Evolutionary conservation across 2,797 vertebrate species (phyloP), one percentile per base, ranked within the genome.

Genomic region (Etheostoma nigrum): DNA sequence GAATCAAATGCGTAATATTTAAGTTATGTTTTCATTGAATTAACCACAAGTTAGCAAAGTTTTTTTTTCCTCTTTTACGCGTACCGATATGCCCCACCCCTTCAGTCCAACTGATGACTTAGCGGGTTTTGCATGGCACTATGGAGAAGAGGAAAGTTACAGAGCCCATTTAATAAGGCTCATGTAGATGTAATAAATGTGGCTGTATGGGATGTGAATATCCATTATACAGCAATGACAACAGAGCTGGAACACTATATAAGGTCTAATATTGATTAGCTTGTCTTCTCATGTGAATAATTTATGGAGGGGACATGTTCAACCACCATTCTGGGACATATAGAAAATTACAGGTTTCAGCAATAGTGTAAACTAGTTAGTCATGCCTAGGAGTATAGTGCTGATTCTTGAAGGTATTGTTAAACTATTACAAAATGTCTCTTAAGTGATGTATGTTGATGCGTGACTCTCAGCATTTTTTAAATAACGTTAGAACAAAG

Each of bases 41-140:
- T 74, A 67, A 79, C 58, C 74, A 19, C 82, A 86, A 93, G 90
- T 94, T 92, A 69, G 80, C 63, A 84, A 94, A 93, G 92, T 94
- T 94, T 91, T 86, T 86, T 81, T 85, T 81, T 71, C 53, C 70
- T 86, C 40, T 90, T 93, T 93, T 91, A 92, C 91, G 91, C 89
- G 73, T 80, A 86, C 69, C 69, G 47, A 84, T 84, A 91, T 82
- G 92, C 95, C 93, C 93, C 94, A 94, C 94, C 95, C 94, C 92
- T 93, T 83, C 78, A 87, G 78, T 74, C 81, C 81, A 65, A n/a
- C 80, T 76, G 77, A 91, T 84, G 89, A 89, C 83, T 72, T 88
- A 84, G 85, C 86, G 78, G 81, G 65, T 27, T 71, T 82, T 83
- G 73, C 75, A 83, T 75, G 62, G 76, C 75, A 78, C 53, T 48